Conservation (phyloP, 2,113 vertebrate species). For the Brachypodius melanocephalos region DNA sequence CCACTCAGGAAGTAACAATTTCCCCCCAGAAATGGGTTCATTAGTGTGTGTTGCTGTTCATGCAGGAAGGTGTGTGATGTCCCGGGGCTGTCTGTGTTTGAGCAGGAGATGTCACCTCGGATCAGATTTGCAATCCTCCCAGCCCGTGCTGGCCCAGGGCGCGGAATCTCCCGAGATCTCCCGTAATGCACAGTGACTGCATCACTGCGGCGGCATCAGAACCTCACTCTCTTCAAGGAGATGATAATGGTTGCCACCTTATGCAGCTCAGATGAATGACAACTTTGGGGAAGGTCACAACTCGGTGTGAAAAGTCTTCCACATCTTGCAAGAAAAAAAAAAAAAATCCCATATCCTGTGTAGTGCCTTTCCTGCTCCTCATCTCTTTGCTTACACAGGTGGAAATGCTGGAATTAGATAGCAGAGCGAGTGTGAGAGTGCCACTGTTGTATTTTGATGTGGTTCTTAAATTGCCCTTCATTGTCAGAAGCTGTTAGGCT, state of each 20-base stretch:
- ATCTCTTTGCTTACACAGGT: neutral
- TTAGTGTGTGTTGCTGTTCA: constrained; percentile 19
- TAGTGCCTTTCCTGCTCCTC: neutral
- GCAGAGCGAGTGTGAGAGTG: neutral
- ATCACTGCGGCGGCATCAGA: neutral
- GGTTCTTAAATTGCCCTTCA: constrained; percentile 28
- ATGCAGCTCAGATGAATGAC: neutral
- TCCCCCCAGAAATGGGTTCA: constrained; percentile 17
- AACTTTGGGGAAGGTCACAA: constrained; percentile 18
- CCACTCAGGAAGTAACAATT: neutral
- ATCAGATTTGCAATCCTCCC: constrained; percentile 7
- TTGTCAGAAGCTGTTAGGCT: constrained; percentile 52
- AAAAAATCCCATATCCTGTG: neutral
- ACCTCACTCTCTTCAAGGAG: neutral
- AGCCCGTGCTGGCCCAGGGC: constrained; percentile 12
- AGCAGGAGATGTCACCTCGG: constrained; percentile 47
- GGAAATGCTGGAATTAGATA: neutral
- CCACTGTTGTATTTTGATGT: neutral
- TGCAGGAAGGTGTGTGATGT: constrained; percentile 26
- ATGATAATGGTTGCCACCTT: neutral
- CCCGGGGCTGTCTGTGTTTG: constrained; percentile 27
- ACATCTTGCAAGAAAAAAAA: neutral
- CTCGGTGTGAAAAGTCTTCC: neutral
- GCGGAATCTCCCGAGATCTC: constrained; percentile 6
- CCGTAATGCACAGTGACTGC: constrained; percentile 12